These are phyloP conservation scores for Malurus leucopterus DNA, from an alignment of 2,797 vertebrate species.

Conservation along the genomic window DNA sequence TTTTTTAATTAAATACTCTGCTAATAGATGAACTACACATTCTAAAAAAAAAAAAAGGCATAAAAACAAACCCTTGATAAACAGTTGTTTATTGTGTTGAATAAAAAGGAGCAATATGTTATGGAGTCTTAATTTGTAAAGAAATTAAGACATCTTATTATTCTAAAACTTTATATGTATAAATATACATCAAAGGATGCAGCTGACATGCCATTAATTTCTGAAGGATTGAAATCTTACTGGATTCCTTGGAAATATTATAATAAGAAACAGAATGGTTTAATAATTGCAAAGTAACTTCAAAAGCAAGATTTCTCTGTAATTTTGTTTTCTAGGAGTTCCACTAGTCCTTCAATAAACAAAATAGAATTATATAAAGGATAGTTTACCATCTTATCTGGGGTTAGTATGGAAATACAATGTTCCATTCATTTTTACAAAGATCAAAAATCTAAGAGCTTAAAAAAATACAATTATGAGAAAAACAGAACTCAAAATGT, in stretches of 20 bases:
- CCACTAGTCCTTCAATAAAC: not conserved
- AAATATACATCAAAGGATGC: not conserved
- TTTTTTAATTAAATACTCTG: not conserved
- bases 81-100: not conserved
- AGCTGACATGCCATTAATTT: not conserved
- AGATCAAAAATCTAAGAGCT: not conserved
- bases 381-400: not conserved
- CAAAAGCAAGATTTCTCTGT: not conserved
- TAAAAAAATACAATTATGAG: not conserved
- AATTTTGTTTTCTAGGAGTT: not conserved
- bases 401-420: not conserved
- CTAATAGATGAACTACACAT: rapidly evolving
- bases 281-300: not conserved
- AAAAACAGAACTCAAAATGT: not conserved
- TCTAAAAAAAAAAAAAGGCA: not conserved
- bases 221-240: not conserved
- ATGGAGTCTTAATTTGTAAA: not conserved
- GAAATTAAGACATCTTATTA: not conserved
- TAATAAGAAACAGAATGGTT: not conserved
- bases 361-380: not conserved
- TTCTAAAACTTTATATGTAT: not conserved
- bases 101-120: not conserved
- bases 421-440: not conserved
- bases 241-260: not conserved
- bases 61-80: not conserved